These are phyloP conservation scores for Tortricodes alternella DNA, from an alignment of 2,888 invertebrate genomes.

Conservation along the genomic window DNA sequence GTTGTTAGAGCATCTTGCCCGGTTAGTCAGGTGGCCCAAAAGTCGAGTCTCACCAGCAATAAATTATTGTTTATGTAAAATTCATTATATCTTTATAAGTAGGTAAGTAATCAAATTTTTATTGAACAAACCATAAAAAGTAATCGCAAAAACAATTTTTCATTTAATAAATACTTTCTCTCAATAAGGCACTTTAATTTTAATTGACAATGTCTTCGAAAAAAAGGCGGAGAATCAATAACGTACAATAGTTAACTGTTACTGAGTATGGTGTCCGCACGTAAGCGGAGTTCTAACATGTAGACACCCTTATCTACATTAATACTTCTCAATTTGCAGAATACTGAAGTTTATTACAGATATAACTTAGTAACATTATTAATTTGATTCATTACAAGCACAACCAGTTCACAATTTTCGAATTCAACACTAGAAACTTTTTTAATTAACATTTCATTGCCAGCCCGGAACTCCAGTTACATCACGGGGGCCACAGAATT, in stretches of 20 bases:
- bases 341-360: conserved; percentile 30
- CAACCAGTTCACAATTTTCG: conserved; percentile 10
- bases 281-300: conserved; percentile 36
- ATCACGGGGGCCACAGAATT: too few relatives aligned
- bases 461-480: too few relatives aligned
- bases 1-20: too few relatives aligned
- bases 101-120: too few relatives aligned
- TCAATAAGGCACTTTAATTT: conserved; percentile 38
- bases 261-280: background rate
- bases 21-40: too few relatives aligned
- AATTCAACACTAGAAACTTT: too few relatives aligned
- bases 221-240: conserved; percentile 31
- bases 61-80: too few relatives aligned
- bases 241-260: background rate
- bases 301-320: conserved; percentile 36
- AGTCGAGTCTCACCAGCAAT: too few relatives aligned
- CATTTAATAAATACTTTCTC: conserved; percentile 16
- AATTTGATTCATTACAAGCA: conserved; percentile 6
- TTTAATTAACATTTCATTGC: too few relatives aligned
- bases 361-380: conserved; percentile 12
- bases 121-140: too few relatives aligned
- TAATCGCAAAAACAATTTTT: too few relatives aligned
- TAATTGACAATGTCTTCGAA: conserved; percentile 36
- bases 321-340: conserved; percentile 39
- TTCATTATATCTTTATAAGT: too few relatives aligned